These are phyloP conservation scores for Anoura caudifer DNA, from an alignment of 2,113 vertebrate species.

Conservation along the genomic window DNA sequence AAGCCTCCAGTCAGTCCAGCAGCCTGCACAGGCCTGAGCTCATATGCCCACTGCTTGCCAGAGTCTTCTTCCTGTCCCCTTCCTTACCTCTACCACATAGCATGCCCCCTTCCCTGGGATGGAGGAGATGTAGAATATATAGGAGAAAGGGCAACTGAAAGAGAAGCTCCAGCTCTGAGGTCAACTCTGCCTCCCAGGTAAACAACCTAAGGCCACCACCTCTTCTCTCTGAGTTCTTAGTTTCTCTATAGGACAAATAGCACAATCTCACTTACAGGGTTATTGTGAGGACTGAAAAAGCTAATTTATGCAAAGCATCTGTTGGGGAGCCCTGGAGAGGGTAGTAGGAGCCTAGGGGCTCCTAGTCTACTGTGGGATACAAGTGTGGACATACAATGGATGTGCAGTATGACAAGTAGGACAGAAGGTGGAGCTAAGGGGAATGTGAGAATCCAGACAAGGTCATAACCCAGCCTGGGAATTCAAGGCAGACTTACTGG, in stretches of 20 bases:
- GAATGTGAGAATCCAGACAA: background rate
- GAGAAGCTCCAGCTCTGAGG: background rate
- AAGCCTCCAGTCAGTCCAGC: background rate
- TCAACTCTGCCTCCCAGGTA: background rate
- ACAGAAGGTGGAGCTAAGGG: background rate
- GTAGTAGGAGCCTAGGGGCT: background rate
- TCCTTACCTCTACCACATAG: background rate
- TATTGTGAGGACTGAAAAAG: background rate
- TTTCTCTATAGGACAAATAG: slow-evolving; percentile 1
- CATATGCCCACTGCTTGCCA: background rate
- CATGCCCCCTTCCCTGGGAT: background rate
- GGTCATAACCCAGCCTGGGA: background rate
- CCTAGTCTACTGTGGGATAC: background rate
- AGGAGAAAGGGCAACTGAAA: background rate
- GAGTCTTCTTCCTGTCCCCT: background rate
- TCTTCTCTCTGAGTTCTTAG: background rate
- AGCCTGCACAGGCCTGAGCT: background rate
- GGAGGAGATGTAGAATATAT: background rate
- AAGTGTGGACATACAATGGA: background rate
- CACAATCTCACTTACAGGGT: background rate
- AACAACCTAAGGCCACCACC: background rate
- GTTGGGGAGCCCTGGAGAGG: background rate
- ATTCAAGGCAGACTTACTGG: background rate
- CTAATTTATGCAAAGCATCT: background rate
- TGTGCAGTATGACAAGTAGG: background rate